phyloP scores from a whole-genome alignment of 1,140 invertebrate genomes.

The Conus betulinus region DNA sequence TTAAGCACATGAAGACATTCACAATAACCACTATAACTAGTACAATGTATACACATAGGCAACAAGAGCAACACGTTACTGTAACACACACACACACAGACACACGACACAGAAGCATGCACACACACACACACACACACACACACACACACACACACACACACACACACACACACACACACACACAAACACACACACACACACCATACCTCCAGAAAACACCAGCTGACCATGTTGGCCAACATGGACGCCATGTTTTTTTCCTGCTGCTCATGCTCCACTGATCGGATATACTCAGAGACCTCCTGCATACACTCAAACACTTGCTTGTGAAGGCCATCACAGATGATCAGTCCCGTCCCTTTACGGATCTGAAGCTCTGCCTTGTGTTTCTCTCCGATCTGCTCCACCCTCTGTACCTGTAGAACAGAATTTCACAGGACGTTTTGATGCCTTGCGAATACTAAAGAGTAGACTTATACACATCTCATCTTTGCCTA shows the following conservation, averaged over 20 bases:
- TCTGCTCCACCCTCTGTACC: background rate
- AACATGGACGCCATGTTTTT: slow-evolving; percentile 6
- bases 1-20: too few species aligned
- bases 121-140: background rate
- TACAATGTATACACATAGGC: too few species aligned
- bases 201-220: slow-evolving; percentile 24
- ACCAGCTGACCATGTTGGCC: slow-evolving; percentile 34
- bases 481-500: too few species aligned
- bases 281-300: background rate
- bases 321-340: slow-evolving; percentile 19
- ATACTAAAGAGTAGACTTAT: too few species aligned
- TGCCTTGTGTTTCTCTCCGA: background rate
- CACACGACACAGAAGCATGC: background rate
- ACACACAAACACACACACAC: background rate
- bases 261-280: slow-evolving; percentile 1
- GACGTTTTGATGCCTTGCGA: too few species aligned
- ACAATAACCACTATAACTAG: too few species aligned
- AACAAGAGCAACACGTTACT: too few species aligned
- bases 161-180: background rate
- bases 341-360: background rate
- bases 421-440: background rate
- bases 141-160: background rate
- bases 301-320: slow-evolving; percentile 8
- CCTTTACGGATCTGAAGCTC: background rate
- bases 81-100: too few species aligned